Evolutionary conservation across 1,140 invertebrate genomes (phyloP), one percentile per base, ranked within the genome.

Genomic region (Drosophila lowei): DNA sequence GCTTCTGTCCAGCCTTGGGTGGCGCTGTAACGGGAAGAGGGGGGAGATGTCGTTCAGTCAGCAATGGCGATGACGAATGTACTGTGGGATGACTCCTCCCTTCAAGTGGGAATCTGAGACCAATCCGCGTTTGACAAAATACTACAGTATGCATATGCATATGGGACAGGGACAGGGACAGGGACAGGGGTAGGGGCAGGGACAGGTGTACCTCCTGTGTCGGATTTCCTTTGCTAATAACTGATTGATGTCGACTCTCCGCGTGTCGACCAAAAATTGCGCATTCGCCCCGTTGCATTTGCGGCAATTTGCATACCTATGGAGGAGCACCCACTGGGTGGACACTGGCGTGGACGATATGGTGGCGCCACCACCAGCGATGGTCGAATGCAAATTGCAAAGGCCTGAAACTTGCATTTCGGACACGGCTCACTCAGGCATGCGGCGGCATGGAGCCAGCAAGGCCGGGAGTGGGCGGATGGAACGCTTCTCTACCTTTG

Each of bases 1-100:
- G 88, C 55, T 91, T 91, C 15, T 91, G 90, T 41, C 89, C 90
- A 59, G 84, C 76, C 73, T 91, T 91, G 30, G 89, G 90, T 64
- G 83, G 90, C 71, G 91, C 90, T 91, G 57, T 1, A 91, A 70
- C 4, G 8, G 3, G n/a, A 34, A 5, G 63, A 48, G 18, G 18
- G 18, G 18, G 18, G 18, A 70, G 55, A 54, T n/a, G 9, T 23
- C 6, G 15, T 49, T 28, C 46, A 28, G 15, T 7, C 2, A 30
- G 34, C 34, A 38, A 38, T 38, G 4, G 34, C 11, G 4, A 38
- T 25, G 23, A 25, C 23, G 23, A 25, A 25, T 25, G 23, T 25
- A 13, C 4, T 30, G 30, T 30, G 34, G 11, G 11, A 13, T 9
- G 30, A 30, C 30, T 30, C 30, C 30, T 0, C 30, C 30, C 30